A percentile compares a stretch with the other conserved stretches of the same genome.
phyloP scores from a whole-genome alignment of 2,113 vertebrate species.

The Phalacrocorax aristotelis region DNA sequence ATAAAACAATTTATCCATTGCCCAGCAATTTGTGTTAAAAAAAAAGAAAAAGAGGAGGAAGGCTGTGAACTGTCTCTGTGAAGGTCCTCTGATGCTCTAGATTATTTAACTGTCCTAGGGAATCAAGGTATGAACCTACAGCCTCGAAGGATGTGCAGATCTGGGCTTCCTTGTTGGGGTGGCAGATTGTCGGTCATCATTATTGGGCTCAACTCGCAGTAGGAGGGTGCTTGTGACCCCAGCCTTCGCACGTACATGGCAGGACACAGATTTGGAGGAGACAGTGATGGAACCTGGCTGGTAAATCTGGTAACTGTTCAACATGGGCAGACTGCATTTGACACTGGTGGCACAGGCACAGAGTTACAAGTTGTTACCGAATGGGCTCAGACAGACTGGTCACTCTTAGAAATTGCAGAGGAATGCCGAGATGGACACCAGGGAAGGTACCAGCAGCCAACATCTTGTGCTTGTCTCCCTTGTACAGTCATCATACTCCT shows the following conservation, averaged over 20 bases:
- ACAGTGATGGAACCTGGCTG: background rate
- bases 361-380: background rate
- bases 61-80: background rate
- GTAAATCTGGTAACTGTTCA: background rate
- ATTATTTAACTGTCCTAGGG: background rate
- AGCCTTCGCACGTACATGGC: background rate
- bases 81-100: background rate
- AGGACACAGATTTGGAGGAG: background rate
- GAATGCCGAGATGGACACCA: accelerated
- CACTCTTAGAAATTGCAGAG: background rate
- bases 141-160: background rate
- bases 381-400: background rate
- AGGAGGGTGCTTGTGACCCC: background rate
- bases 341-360: background rate
- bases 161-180: background rate
- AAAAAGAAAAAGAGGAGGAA: background rate
- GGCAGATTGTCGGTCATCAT: background rate
- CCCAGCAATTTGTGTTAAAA: background rate
- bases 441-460: background rate
- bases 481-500: accelerated
- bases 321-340: background rate
- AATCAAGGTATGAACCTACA: background rate
- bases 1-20: background rate
- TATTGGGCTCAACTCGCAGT: accelerated
- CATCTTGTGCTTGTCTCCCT: background rate